Base-by-base conservation (phyloP, 2,888 invertebrate species). In the Microdon myrmicae region DNA sequence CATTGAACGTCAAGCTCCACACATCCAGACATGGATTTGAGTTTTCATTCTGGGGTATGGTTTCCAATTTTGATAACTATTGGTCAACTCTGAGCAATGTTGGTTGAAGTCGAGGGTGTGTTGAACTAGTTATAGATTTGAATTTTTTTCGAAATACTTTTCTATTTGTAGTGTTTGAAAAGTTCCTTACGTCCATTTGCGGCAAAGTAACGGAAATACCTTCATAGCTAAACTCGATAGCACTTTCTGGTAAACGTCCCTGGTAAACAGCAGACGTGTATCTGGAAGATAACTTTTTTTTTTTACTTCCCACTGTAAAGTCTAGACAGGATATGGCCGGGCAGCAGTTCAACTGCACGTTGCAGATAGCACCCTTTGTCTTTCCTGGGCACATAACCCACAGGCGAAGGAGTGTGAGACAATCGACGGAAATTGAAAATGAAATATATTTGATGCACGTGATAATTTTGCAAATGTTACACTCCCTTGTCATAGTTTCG, bases 391-490 rank as follows among this genome's bases (percentile, higher is more conserved):
- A 45, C 32, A n/a, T n/a, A n/a, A n/a, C n/a, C n/a, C n/a, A n/a
- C n/a, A n/a, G n/a, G n/a, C 5, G 19, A 25, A 14, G 13, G 5
- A 16, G 44, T 19, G 26, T 19, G 25, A 14, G 9, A 3, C 19
- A 23, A 16, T 4, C 19, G 17, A 9, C 8, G 61, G 51, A 64
- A 51, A 56, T 58, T 45, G 45, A 58, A 61, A 64, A 56, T 64
- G 64, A 64, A 58, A 51, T 58, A 64, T 58, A 53, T 47, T 58
- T 58, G 47, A 51, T 41, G 44, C 47, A 64, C 64, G 58, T 64
- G 64, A 14, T 38, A 14, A 32, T 10, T 32, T 53, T 56, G 43
- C 58, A 37, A 64, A 64, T 51, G 51, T 41, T 32, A 58, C 34
- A 49, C n/a, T n/a, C n/a, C n/a, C n/a, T n/a, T 47, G 31, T 51